phyloP scores from a whole-genome alignment of 2,113 vertebrate species.

The Plestiodon gilberti region DNA sequence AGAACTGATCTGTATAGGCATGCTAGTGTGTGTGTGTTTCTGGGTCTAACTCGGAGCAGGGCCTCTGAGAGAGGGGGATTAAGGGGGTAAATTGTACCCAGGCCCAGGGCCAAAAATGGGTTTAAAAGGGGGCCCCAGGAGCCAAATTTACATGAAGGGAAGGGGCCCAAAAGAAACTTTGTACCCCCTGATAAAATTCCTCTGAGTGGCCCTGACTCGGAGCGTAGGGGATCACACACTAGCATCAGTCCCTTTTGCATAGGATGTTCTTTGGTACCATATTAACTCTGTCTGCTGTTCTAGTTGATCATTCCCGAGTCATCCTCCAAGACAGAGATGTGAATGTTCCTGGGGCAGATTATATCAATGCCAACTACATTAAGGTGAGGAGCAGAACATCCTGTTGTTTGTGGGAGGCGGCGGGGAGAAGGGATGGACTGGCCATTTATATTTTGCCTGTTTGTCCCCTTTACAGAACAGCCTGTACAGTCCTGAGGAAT shows the following conservation, averaged over 20 bases:
- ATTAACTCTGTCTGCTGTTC: slow-evolving; percentile 15
- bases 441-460: background rate
- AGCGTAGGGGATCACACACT: no score
- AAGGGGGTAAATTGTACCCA: no score
- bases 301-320: slow-evolving; percentile 94
- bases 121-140: no score
- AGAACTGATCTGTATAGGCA: background rate
- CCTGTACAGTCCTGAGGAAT: slow-evolving; percentile 71
- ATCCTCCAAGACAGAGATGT: slow-evolving; percentile 81
- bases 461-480: slow-evolving; percentile 68
- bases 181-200: no score
- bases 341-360: slow-evolving; percentile 86
- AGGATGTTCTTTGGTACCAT: background rate
- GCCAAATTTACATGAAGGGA: no score
- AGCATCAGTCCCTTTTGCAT: no score
- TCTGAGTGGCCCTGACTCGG: no score
- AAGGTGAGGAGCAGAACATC: slow-evolving; percentile 74
- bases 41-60: background rate
- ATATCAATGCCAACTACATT: slow-evolving; percentile 94
- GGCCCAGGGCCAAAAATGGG: no score
- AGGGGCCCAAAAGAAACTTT: no score
- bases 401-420: background rate
- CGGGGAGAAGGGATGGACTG: background rate
- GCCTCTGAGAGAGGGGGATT: no score
- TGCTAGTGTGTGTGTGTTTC: no score